Percentiles rank a stretch among this genome's conserved stretches.
These are phyloP conservation scores for Ylistrum balloti DNA, from an alignment of 1,140 invertebrate genomes.

Conservation along the genomic window DNA sequence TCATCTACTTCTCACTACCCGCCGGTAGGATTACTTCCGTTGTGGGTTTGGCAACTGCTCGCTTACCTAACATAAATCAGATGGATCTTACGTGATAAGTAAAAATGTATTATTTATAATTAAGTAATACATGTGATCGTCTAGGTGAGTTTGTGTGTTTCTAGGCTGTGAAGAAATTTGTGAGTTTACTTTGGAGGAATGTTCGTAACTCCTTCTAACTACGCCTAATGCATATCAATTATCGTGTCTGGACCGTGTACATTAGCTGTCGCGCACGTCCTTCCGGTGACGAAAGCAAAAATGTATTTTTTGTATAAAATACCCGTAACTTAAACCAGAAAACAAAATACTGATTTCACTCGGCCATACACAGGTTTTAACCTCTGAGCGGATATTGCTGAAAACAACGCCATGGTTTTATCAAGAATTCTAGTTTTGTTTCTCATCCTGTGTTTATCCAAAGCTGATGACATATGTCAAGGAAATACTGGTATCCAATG, in stretches of 20 bases:
- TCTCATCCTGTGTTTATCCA: background rate
- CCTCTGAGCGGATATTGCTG: background rate
- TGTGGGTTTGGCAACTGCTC: background rate
- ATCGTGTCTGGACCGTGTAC: background rate
- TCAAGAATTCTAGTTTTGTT: background rate
- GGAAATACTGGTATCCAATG: conserved; percentile 8
- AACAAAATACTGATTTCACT: background rate
- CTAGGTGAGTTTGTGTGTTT: background rate
- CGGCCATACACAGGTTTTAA: background rate
- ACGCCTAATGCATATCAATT: conserved; percentile 27
- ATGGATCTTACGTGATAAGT: too few species aligned
- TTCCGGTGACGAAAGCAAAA: background rate
- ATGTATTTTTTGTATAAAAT: background rate
- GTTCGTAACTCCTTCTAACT: background rate
- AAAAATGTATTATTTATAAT: background rate
- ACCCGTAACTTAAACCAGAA: background rate
- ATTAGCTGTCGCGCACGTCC: background rate
- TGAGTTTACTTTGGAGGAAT: background rate
- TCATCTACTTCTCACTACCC: background rate
- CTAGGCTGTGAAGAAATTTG: background rate
- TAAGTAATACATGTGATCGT: background rate
- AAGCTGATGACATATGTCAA: background rate
- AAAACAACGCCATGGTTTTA: background rate
- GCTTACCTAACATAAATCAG: background rate
- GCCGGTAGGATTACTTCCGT: background rate